Percentiles rank a stretch among this genome's conserved stretches.
Conservation (phyloP, 2,888 invertebrate genomes). For the Prosopocoilus inquinatus region DNA sequence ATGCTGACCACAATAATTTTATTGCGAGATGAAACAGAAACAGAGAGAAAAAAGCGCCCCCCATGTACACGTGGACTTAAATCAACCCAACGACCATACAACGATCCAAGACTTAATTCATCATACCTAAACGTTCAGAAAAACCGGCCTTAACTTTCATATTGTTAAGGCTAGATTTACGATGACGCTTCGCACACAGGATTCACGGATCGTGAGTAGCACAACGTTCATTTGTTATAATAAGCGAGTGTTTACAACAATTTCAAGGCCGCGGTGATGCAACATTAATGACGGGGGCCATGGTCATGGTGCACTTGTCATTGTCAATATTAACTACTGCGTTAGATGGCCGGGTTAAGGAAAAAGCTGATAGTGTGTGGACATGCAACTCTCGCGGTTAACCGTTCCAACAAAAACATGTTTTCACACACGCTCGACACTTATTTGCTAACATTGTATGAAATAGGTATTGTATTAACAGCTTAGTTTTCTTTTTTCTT, state of each 20-base stretch:
- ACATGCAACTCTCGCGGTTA: no score
- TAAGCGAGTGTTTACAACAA: constrained; percentile 24
- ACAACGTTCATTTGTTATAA: constrained; percentile 30
- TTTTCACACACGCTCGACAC: no score
- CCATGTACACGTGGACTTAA: constrained; percentile 4
- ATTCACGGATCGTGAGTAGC: constrained; percentile 32
- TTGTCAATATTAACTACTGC: constrained; percentile 14
- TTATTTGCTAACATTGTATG: no score
- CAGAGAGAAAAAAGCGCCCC: no score
- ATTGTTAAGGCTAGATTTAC: not conserved
- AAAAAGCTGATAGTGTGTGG: not conserved
- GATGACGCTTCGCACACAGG: constrained; percentile 19
- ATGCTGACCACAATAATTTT: no score
- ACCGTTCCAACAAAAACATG: no score
- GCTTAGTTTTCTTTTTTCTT: no score
- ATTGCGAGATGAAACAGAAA: no score
- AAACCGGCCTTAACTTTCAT: not conserved
- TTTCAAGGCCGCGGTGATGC: constrained; percentile 26
- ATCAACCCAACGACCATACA: not conserved
- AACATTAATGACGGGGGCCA: constrained; percentile 25
- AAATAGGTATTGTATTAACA: no score
- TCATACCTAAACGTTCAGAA: no score
- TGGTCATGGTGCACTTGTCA: constrained; percentile 24
- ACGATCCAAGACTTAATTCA: not conserved
- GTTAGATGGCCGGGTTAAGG: not conserved